Evolutionary conservation across 2,888 invertebrate genomes (phyloP).

Genomic region (Cataglyphis rosenhaueri): DNA sequence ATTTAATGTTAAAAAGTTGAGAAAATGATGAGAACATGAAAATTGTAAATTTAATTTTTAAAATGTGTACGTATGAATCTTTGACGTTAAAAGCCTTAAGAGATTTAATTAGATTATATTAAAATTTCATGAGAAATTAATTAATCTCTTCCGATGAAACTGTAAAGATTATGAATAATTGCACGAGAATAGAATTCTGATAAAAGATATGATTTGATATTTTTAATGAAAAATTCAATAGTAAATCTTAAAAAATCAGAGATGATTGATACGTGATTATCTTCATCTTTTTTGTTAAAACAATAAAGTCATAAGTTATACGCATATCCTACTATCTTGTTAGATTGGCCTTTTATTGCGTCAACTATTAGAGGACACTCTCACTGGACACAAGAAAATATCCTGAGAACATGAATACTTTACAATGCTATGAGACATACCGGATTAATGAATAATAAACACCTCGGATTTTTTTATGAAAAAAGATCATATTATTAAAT

Average conservation of each 20-base stretch:
- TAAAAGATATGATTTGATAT: not conserved
- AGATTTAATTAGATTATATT: not conserved
- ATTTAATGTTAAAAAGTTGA: not conserved
- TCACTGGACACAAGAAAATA: constrained; percentile 5
- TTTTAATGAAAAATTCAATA: not conserved
- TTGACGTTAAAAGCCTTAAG: not conserved
- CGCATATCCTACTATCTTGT: not conserved
- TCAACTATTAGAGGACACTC: not conserved
- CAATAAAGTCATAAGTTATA: not conserved
- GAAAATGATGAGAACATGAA: not conserved
- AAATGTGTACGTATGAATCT: not conserved
- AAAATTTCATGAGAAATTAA: not conserved
- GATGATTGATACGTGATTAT: not conserved
- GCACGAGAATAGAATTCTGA: not conserved
- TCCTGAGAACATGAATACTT: constrained; percentile 31
- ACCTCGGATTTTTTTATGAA: constrained; percentile 14
- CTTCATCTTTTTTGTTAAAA: constrained; percentile 6
- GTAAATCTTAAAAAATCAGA: not conserved
- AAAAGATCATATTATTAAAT: constrained; percentile 21
- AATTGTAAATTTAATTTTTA: not conserved
- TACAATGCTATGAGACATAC: constrained; percentile 27
- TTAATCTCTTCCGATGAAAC: not conserved
- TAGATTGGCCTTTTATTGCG: not conserved
- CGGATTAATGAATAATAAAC: constrained; percentile 42
- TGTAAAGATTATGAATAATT: constrained; percentile 17